phyloP scores from a whole-genome alignment of 2,113 vertebrate species.

The Notiomystis cincta region DNA sequence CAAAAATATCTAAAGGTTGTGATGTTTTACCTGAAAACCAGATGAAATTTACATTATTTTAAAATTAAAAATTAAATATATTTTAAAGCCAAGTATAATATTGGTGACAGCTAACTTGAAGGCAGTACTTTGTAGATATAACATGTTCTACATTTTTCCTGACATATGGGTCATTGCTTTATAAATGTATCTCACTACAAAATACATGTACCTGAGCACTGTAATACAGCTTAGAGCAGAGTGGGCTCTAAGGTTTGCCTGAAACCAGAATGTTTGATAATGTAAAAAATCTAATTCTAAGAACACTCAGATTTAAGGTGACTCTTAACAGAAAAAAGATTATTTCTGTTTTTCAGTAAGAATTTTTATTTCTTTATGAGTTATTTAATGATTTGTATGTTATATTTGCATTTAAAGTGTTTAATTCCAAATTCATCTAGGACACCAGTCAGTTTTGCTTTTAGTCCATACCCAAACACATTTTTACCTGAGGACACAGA shows the following conservation, averaged over 20 bases:
- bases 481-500: neutral
- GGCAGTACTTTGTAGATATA: neutral
- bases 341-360: neutral
- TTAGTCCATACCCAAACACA: neutral
- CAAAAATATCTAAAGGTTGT: neutral
- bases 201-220: neutral
- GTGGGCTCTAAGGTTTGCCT: neutral
- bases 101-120: neutral
- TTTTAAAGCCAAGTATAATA: neutral
- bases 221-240: neutral
- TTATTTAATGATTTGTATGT: neutral
- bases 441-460: neutral
- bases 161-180: neutral
- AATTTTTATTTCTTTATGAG: neutral
- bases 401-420: neutral
- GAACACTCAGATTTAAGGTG: neutral
- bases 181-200: neutral
- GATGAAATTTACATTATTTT: neutral
- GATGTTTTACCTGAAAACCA: neutral
- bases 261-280: neutral
- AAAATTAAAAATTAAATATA: neutral
- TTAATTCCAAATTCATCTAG: neutral
- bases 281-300: neutral
- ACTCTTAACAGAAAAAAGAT: neutral
- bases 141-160: neutral